phyloP scores from a whole-genome alignment of 2,797 vertebrate species.

The Microctenopoma stevenorrisi region DNA sequence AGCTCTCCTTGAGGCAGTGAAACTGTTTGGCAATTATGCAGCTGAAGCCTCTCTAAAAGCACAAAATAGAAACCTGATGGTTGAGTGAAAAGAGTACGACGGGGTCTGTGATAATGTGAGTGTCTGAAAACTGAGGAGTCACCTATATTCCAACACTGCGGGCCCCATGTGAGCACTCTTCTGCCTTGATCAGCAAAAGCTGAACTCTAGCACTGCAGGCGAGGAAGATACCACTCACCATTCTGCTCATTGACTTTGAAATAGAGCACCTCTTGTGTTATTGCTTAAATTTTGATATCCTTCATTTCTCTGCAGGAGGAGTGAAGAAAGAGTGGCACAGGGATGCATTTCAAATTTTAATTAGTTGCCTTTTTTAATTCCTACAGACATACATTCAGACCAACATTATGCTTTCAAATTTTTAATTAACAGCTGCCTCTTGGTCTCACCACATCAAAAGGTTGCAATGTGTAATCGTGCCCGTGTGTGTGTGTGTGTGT shows the following conservation, averaged over 20 bases:
- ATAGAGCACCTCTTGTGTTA: slow-evolving; percentile 51
- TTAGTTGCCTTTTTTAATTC: slow-evolving; percentile 81
- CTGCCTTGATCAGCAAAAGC: slow-evolving; percentile 19
- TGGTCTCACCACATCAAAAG: slow-evolving; percentile 83
- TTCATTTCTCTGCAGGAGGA: slow-evolving; percentile 69
- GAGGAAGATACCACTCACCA: slow-evolving; percentile 50
- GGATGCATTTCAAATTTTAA: slow-evolving; percentile 84
- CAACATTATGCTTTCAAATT: slow-evolving; percentile 82
- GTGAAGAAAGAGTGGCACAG: slow-evolving; percentile 66
- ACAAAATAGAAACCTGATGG: slow-evolving; percentile 11
- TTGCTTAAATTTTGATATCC: slow-evolving; percentile 71
- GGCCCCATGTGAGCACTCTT: slow-evolving; percentile 22
- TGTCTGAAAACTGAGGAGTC: slow-evolving; percentile 44
- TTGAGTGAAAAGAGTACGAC: slow-evolving; percentile 19
- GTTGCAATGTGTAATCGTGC: slow-evolving; percentile 43
- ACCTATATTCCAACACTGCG: slow-evolving; percentile 25
- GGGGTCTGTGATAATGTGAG: slow-evolving; percentile 24
- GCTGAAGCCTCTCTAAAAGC: slow-evolving; percentile 11
- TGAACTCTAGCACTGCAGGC: slow-evolving; percentile 55
- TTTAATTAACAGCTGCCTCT: slow-evolving; percentile 85
- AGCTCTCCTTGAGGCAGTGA: slow-evolving; percentile 32
- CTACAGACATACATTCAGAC: slow-evolving; percentile 80
- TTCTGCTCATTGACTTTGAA: slow-evolving; percentile 74
- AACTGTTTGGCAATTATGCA: slow-evolving; percentile 34
- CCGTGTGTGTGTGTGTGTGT: slow-evolving; percentile 30